A percentile compares a stretch with the other conserved stretches of the same genome.
phyloP scores from a whole-genome alignment of 2,113 vertebrate species.

The Alectura lathami region DNA sequence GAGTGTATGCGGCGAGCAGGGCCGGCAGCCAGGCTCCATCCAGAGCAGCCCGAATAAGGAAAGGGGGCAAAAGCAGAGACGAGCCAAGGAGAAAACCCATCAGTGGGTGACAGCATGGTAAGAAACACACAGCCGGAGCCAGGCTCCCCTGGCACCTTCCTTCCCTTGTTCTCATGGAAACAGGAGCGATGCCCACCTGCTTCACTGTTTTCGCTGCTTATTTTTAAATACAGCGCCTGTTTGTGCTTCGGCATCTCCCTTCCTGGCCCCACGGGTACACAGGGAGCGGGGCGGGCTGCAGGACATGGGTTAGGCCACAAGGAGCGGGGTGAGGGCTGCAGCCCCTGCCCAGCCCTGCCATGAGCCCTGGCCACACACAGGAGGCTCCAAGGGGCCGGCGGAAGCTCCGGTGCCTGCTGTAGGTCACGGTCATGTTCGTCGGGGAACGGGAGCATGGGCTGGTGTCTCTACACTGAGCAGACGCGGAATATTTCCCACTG shows the following conservation, averaged over 20 bases:
- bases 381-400: not conserved
- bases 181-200: not conserved
- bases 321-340: not conserved
- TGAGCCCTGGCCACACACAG: rapidly evolving
- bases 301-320: not conserved
- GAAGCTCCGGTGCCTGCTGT: not conserved
- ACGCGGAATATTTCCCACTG: not conserved
- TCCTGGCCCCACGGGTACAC: rapidly evolving
- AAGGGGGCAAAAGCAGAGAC: not conserved
- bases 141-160: not conserved
- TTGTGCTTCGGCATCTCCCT: not conserved
- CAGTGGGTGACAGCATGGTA: rapidly evolving
- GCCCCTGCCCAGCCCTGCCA: not conserved
- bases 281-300: not conserved
- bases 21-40: too few relatives aligned
- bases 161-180: slow-evolving; percentile 17
- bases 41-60: not conserved
- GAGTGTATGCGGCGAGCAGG: not conserved
- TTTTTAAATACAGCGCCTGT: not conserved
- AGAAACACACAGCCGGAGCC: not conserved
- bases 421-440: not conserved
- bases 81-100: not conserved
- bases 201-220: not conserved
- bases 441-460: not conserved
- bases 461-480: not conserved